Percentiles rank a stretch among this genome's conserved stretches.
Evolutionary conservation across 1,140 invertebrate species (phyloP).

Genomic region (Drosophila jambulina): DNA sequence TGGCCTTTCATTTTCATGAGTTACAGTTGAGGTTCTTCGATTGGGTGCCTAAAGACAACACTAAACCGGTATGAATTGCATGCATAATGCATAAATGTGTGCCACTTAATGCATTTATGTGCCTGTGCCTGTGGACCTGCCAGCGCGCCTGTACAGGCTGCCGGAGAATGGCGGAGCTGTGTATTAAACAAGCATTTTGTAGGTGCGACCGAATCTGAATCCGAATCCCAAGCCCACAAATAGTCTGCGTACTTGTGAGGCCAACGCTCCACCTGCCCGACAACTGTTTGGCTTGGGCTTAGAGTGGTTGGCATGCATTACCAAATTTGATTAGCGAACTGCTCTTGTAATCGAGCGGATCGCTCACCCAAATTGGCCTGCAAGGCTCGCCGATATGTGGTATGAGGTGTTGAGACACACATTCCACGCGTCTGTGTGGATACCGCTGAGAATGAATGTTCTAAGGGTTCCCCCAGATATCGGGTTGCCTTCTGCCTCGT

Average conservation of each 20-base stretch:
- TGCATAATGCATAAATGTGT: slow-evolving; percentile 57
- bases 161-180: slow-evolving; percentile 14
- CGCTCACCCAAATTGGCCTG: background rate
- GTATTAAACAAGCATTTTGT: slow-evolving; percentile 35
- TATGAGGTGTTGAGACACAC: background rate
- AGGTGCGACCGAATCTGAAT: slow-evolving; percentile 32
- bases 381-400: background rate
- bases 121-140: slow-evolving; percentile 19
- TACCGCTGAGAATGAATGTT: slow-evolving; percentile 2
- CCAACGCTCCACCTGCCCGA: slow-evolving; percentile 24
- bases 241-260: slow-evolving; percentile 24
- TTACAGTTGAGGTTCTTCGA: slow-evolving; percentile 59
- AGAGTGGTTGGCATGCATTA: slow-evolving; percentile 16
- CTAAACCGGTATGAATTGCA: slow-evolving; percentile 52
- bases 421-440: slow-evolving; percentile 1
- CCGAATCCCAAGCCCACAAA: slow-evolving; percentile 18
- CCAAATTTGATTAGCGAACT: slow-evolving; percentile 33
- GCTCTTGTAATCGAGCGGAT: slow-evolving; percentile 22
- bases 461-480: slow-evolving; percentile 34
- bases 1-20: slow-evolving; percentile 77
- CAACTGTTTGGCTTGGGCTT: background rate
- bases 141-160: slow-evolving; percentile 10
- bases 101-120: slow-evolving; percentile 51
- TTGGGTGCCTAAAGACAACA: slow-evolving; percentile 44
- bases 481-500: slow-evolving; percentile 13